A percentile compares a stretch with the other conserved stretches of the same genome.
These are phyloP conservation scores for Lepidocolaptes lacrymiger DNA, from an alignment of 2,797 vertebrate genomes.

Conservation along the genomic window DNA sequence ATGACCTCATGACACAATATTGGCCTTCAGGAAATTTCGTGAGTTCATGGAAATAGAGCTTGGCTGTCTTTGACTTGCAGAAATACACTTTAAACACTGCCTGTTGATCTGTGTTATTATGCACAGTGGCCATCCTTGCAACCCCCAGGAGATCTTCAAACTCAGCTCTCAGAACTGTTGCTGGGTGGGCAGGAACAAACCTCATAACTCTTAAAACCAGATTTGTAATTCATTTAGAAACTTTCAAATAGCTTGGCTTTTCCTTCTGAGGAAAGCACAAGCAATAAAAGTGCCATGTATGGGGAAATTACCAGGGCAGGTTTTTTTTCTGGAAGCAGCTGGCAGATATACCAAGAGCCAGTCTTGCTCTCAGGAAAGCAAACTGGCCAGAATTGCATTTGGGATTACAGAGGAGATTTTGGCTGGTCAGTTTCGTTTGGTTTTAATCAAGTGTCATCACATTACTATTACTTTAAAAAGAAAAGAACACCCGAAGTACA, in stretches of 20 bases:
- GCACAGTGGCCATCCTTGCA: not conserved
- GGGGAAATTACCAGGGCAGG: not conserved
- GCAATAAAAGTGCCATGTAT: not conserved
- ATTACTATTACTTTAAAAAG: not conserved
- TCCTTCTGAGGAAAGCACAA: not conserved
- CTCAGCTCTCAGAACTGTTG: not conserved
- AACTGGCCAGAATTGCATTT: not conserved
- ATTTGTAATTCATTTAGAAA: not conserved
- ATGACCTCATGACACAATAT: not conserved
- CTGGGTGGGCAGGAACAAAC: not conserved
- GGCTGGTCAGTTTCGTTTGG: not conserved
- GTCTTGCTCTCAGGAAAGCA: not conserved
- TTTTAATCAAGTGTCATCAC: slow-evolving; percentile 29
- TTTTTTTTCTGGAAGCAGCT: not conserved
- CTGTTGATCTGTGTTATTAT: not conserved
- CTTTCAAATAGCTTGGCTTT: not conserved
- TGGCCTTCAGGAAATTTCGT: not conserved
- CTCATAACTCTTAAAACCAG: not conserved
- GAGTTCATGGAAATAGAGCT: not conserved
- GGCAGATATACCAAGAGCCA: not conserved
- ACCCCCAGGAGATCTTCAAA: not conserved
- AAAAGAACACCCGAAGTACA: not conserved
- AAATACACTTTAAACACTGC: not conserved
- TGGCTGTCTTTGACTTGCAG: not conserved
- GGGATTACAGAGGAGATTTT: not conserved